These are phyloP conservation scores for Heterodera filipjevi DNA, from an alignment of 2,888 invertebrate species.

Conservation along the genomic window DNA sequence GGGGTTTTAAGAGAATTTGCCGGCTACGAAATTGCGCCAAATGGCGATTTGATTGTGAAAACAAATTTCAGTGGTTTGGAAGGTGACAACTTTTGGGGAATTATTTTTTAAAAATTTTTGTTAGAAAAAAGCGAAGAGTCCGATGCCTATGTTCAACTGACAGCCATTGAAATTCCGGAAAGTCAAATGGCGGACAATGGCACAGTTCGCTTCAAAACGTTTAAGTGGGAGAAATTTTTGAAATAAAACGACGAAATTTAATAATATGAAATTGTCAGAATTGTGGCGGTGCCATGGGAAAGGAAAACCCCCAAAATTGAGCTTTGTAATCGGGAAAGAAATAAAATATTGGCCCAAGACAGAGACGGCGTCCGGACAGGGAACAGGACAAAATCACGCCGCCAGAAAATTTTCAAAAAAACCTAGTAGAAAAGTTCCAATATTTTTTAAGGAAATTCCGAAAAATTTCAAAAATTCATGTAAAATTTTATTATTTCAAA, in stretches of 20 bases:
- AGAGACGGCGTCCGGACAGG: too few species aligned
- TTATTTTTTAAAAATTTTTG: background rate
- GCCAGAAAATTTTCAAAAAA: too few species aligned
- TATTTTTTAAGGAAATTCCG: too few species aligned
- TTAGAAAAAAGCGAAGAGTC: slow-evolving; percentile 25
- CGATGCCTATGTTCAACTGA: slow-evolving; percentile 45
- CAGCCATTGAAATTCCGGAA: slow-evolving; percentile 41
- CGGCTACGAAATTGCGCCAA: slow-evolving; percentile 42
- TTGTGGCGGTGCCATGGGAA: too few species aligned
- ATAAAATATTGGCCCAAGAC: too few species aligned
- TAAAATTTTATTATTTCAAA: slow-evolving; percentile 25
- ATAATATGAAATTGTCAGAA: too few species aligned
- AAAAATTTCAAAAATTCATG: too few species aligned
- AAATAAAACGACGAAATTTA: too few species aligned
- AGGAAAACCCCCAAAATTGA: too few species aligned
- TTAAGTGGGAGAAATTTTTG: slow-evolving; percentile 28
- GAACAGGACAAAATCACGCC: too few species aligned
- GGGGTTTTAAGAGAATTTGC: slow-evolving; percentile 43
- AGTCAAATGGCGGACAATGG: background rate
- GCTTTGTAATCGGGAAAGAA: too few species aligned
- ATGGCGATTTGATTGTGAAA: slow-evolving; percentile 37
- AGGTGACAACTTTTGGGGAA: background rate
- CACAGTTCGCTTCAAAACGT: slow-evolving; percentile 30
- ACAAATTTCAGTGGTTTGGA: slow-evolving; percentile 40
- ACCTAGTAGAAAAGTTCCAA: too few species aligned